Conservation (phyloP, 2,888 invertebrate genomes). For the Nephrotoma flavescens region DNA sequence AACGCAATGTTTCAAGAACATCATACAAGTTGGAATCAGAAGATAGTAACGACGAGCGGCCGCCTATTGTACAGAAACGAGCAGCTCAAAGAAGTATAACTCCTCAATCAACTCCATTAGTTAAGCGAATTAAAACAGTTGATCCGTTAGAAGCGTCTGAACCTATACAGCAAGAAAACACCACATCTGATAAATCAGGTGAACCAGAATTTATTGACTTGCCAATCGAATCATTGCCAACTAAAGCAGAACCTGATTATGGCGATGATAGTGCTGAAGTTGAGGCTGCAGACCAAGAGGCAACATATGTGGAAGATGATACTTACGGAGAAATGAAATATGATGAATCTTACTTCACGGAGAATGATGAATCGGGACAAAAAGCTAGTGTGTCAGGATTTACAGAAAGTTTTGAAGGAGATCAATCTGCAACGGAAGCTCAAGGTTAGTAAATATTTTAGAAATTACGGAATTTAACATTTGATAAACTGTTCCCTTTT, state of each 20-base stretch:
- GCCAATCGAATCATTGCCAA: constrained; percentile 36
- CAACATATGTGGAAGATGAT: constrained; percentile 49
- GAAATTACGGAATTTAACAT: background rate
- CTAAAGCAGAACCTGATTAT: constrained; percentile 53
- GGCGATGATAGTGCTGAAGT: constrained; percentile 47
- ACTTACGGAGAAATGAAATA: constrained; percentile 47
- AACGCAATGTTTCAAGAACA: constrained; percentile 21
- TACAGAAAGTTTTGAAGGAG: constrained; percentile 18
- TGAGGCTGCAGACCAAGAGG: constrained; percentile 45
- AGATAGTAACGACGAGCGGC: constrained; percentile 45
- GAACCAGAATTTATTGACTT: constrained; percentile 33
- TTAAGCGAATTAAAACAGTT: constrained; percentile 31
- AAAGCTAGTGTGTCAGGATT: constrained; percentile 1
- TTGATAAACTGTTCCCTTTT: background rate
- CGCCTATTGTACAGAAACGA: constrained; percentile 35
- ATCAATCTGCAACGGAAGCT: constrained; percentile 31
- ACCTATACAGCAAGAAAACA: constrained; percentile 38
- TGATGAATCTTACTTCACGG: constrained; percentile 33
- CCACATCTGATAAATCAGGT: constrained; percentile 23
- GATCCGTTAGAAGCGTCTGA: constrained; percentile 45
- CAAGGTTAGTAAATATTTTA: constrained; percentile 29
- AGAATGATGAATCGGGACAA: constrained; percentile 27
- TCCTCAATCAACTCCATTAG: constrained; percentile 16
- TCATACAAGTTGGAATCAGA: constrained; percentile 48
- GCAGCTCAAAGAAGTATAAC: constrained; percentile 25